Conservation (phyloP, 2,797 vertebrate genomes). For the Acestrorhynchus altus region DNA sequence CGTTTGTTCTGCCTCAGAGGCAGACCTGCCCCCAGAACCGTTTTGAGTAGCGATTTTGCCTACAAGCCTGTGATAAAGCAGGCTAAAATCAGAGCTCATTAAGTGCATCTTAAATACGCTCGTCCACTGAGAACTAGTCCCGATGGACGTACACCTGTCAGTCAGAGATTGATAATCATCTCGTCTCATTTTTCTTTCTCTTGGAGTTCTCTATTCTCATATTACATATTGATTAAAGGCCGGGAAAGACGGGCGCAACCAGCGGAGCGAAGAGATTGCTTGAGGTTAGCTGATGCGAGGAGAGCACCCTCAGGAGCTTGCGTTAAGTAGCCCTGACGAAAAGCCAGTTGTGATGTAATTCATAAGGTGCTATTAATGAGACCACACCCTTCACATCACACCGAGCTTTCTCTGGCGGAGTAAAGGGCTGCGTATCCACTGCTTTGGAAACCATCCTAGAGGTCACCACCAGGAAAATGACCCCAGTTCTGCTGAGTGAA, state of each 20-base stretch:
- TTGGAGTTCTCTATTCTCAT: slow-evolving; percentile 13
- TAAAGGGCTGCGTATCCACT: no score
- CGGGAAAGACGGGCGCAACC: slow-evolving; percentile 9
- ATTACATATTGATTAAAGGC: slow-evolving; percentile 37
- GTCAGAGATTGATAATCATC: slow-evolving; percentile 24
- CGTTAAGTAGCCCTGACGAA: neutral
- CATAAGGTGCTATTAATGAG: neutral
- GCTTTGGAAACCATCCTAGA: neutral
- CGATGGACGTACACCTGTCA: slow-evolving; percentile 10
- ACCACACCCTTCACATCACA: neutral
- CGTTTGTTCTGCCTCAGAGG: no score
- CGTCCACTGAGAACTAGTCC: slow-evolving; percentile 4
- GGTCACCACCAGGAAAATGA: neutral
- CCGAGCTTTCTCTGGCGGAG: neutral
- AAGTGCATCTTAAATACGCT: slow-evolving; percentile 17
- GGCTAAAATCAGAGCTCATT: neutral
- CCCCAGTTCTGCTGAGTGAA: slow-evolving; percentile 6
- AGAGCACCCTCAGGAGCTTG: neutral
- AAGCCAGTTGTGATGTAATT: neutral
- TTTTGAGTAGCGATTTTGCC: no score
- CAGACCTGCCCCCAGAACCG: no score
- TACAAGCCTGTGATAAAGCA: neutral
- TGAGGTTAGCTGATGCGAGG: neutral
- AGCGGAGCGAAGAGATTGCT: slow-evolving; percentile 3
- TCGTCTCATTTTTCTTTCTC: neutral